These are phyloP conservation scores for Probaryconus sp. DNA, from an alignment of 1,140 invertebrate species.

Conservation along the genomic window DNA sequence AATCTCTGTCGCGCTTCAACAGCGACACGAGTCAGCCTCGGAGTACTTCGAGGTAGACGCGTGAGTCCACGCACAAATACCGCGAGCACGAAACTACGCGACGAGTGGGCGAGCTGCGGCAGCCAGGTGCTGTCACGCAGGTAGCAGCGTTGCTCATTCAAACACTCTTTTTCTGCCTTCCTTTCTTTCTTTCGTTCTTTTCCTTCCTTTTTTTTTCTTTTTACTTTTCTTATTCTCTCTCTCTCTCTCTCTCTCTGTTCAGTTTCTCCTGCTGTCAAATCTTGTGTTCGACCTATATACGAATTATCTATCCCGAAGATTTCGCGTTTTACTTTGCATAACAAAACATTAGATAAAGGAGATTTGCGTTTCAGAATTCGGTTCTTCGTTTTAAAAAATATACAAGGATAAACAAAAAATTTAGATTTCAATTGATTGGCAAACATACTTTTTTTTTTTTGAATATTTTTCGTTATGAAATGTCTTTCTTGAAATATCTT, in stretches of 20 bases:
- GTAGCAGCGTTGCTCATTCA: constrained; percentile 34
- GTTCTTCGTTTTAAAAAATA: too few relatives aligned
- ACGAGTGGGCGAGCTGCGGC: constrained; percentile 27
- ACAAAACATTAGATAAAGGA: too few relatives aligned
- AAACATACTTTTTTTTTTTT: too few relatives aligned
- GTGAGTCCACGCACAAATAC: constrained; percentile 43
- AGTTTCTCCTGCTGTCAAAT: too few relatives aligned
- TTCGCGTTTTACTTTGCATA: too few relatives aligned
- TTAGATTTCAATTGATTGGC: too few relatives aligned
- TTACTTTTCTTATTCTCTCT: constrained; percentile 11
- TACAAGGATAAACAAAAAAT: too few relatives aligned
- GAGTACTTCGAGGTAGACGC: constrained; percentile 9
- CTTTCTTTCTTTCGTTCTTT: constrained; percentile 6
- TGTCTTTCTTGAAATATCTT: constrained; percentile 14
- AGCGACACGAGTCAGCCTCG: constrained; percentile 25
- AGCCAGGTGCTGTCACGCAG: constrained; percentile 52
- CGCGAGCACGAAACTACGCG: constrained; percentile 34
- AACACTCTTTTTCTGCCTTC: constrained; percentile 6
- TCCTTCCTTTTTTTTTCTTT: constrained; percentile 2
- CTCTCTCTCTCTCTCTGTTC: neutral
- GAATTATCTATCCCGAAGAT: too few relatives aligned
- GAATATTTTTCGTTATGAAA: constrained; percentile 1
- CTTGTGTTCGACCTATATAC: constrained; percentile 27
- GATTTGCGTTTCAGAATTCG: too few relatives aligned
- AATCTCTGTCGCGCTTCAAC: constrained; percentile 38